Conservation (phyloP, 2,113 vertebrate genomes). For the Canis aureus region DNA sequence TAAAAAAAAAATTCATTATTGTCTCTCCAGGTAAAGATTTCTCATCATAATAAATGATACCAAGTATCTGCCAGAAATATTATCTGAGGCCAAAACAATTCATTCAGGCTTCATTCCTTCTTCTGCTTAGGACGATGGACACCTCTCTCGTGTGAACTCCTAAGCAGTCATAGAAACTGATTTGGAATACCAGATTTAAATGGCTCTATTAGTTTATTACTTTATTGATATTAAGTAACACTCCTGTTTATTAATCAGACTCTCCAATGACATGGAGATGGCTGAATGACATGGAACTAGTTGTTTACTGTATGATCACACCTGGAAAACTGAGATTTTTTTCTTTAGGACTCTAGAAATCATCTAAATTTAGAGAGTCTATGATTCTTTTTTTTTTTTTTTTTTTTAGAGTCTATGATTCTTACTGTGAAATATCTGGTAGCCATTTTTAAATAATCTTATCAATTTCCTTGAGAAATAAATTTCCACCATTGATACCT, state of each 20-base stretch:
- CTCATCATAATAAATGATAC: constrained; percentile 3
- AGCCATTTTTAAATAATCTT: constrained; percentile 10
- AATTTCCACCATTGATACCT: background rate
- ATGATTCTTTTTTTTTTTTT: background rate
- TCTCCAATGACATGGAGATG: background rate
- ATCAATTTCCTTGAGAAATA: constrained; percentile 21
- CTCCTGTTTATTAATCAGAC: background rate
- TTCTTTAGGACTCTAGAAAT: constrained; percentile 19
- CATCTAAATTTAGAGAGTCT: background rate
- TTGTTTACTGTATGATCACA: background rate
- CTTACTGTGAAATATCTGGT: background rate
- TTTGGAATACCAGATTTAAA: background rate
- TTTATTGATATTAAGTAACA: constrained; percentile 4
- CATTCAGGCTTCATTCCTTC: background rate
- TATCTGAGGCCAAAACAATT: background rate
- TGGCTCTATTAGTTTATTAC: background rate
- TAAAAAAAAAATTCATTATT: background rate
- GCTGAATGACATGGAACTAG: background rate
- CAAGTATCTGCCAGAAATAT: constrained; percentile 24
- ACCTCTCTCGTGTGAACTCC: background rate
- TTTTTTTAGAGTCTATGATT: background rate
- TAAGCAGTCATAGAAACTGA: background rate
- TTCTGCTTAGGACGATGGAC: background rate
- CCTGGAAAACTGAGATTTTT: background rate
- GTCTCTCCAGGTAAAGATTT: background rate